Evolutionary conservation across 2,888 invertebrate species (phyloP), one percentile per base, ranked within the genome.

Genomic region (Monoplex corrugatus): DNA sequence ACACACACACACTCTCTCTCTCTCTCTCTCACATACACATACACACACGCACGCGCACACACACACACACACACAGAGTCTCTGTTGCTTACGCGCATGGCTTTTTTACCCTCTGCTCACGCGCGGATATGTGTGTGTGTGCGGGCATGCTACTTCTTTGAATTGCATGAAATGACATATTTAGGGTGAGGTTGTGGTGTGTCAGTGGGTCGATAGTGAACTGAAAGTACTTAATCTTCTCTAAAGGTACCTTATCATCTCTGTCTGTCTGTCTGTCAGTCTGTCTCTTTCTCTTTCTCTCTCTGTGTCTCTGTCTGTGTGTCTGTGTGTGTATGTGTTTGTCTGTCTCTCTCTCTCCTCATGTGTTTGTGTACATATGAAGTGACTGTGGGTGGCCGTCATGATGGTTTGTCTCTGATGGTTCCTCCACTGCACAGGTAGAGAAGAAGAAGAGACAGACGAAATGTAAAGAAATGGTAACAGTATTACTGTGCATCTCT

Each of bases 261-360:
- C 35, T 85, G 57, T 85, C 57, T 85, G 57, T 85, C 19, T 85
- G 35, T 85, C 32, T 85, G 50, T 85, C 57, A 50, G 50, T 85
- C 8, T 83, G 32, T 83, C 44, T 38, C 8, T 83, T 10, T 68
- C 68, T 28, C 68, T 68, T 5, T 68, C 19, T 68, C 19, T 68
- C 19, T 68, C 19, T 44, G 43, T 45, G 19, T 44, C 19, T 45
- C 19, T 23, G 68, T 68, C 28, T 68, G 68, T 16, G 16, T 38
- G 38, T 38, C 16, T 38, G 38, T 32, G 38, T 38, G 23, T 32
- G 38, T 1, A 0, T 38, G 38, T 38, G n/a, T 72, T 2, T 32
- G 2, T 28, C 10, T 32, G 32, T 32, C 2, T 2, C 32, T 32
- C 10, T 10, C n/a, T 19, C 1, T 72, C 10, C n/a, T 72, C n/a